Conservation (phyloP, 1,140 invertebrate genomes). For the Sesamia nonagrioides region DNA sequence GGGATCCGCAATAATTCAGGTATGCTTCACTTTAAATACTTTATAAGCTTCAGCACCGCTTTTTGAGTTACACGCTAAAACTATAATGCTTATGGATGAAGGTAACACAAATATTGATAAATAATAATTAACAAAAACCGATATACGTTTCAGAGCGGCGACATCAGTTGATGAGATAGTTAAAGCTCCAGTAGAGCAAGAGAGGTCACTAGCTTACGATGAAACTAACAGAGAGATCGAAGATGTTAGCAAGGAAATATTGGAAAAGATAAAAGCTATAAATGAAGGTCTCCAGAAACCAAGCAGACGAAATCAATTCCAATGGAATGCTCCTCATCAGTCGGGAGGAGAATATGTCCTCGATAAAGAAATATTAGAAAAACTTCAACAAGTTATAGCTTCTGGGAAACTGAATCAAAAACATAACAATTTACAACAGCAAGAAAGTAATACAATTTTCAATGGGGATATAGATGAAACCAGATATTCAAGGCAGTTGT, state of each 20-base stretch:
- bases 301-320: conserved; percentile 57
- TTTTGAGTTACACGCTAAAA: conserved; percentile 45
- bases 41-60: conserved; percentile 57
- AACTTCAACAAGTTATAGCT: conserved; percentile 77
- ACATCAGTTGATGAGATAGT: conserved; percentile 17
- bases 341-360: conserved; percentile 61
- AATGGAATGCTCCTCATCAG: conserved; percentile 63
- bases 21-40: conserved; percentile 62
- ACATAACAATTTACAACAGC: conserved; percentile 52
- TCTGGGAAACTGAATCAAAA: conserved; percentile 66
- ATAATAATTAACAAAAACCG: neutral
- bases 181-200: conserved; percentile 50
- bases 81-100: conserved; percentile 45
- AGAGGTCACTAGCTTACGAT: conserved; percentile 66
- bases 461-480: conserved; percentile 57
- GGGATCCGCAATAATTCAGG: conserved; percentile 68
- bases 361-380: conserved; percentile 70
- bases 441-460: conserved; percentile 51
- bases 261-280: conserved; percentile 79
- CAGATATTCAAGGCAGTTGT: conserved; percentile 64
- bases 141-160: conserved; percentile 62
- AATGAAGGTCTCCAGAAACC: conserved; percentile 74
- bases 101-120: conserved; percentile 9
- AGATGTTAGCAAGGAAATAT: conserved; percentile 66
- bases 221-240: conserved; percentile 54